Conservation (phyloP, 2,888 invertebrate genomes). For the Diaphora mendica region DNA sequence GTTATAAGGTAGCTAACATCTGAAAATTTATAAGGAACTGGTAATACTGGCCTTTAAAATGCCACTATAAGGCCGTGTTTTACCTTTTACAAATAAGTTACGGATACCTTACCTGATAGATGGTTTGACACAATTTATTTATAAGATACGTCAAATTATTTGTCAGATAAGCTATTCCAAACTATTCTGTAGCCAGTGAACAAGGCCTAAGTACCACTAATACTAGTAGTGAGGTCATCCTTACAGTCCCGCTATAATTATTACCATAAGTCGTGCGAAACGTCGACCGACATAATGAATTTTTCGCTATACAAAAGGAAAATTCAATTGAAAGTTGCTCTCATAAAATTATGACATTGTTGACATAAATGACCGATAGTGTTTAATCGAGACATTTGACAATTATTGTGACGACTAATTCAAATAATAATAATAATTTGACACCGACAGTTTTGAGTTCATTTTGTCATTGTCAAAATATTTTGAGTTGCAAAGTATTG, state of each 20-base stretch:
- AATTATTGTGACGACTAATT: not conserved
- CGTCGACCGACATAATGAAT: conserved; percentile 9
- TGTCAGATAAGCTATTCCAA: too few species aligned
- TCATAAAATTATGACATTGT: conserved; percentile 2
- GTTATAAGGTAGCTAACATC: too few species aligned
- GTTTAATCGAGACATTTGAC: not conserved
- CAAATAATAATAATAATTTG: not conserved
- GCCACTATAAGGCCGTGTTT: not conserved
- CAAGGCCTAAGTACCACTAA: not conserved
- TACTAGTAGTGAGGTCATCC: not conserved
- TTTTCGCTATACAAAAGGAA: conserved; percentile 13
- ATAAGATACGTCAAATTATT: too few species aligned
- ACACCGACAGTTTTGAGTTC: not conserved
- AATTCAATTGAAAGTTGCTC: conserved; percentile 10
- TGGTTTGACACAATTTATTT: too few species aligned
- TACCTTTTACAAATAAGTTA: too few species aligned
- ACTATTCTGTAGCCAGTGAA: too few species aligned
- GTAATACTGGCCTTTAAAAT: not conserved
- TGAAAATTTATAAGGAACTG: too few species aligned
- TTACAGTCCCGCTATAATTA: conserved; percentile 14
- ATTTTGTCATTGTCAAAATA: not conserved
- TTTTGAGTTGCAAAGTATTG: not conserved
- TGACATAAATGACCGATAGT: not conserved
- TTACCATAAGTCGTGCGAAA: conserved; percentile 14
- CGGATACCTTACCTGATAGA: too few species aligned